Conservation (phyloP, 2,888 invertebrate genomes). For the Standfussiana lucernea region DNA sequence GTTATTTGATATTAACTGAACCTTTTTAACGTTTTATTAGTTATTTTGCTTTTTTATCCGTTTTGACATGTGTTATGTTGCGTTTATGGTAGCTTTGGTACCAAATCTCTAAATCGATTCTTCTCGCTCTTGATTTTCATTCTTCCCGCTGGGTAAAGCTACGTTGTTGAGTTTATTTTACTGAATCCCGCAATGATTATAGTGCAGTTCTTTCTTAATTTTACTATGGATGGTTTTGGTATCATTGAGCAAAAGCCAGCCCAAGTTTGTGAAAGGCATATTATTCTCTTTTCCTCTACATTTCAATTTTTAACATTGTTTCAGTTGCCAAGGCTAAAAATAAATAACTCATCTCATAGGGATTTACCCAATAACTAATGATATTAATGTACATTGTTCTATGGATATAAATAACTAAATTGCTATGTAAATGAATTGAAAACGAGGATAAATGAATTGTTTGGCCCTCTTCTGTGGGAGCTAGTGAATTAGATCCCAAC, state of each 20-base stretch:
- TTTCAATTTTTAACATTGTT: not conserved
- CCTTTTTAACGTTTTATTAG: not conserved
- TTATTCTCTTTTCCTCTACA: not conserved
- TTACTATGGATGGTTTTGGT: not conserved
- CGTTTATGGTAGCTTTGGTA: not conserved
- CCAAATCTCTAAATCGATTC: not conserved
- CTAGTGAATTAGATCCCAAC: constrained; percentile 3
- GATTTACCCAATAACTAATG: not conserved
- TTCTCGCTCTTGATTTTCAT: not conserved
- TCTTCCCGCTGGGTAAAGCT: not conserved
- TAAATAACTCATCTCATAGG: constrained; percentile 29
- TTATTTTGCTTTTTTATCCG: not conserved
- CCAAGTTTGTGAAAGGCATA: not conserved
- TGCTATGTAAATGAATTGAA: constrained; percentile 20
- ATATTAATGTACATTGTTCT: not conserved
- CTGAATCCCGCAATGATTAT: not conserved
- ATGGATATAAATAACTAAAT: constrained; percentile 26
- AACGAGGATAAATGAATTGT: constrained; percentile 42
- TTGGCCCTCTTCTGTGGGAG: not conserved
- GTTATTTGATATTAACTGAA: not conserved
- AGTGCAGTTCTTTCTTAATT: not conserved
- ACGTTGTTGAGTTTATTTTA: not conserved
- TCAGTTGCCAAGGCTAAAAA: constrained; percentile 11
- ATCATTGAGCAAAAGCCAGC: not conserved
- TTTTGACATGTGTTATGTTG: not conserved